Percentiles rank a stretch among this genome's conserved stretches.
phyloP scores from a whole-genome alignment of 2,797 vertebrate species.

The Chelonia mydas region DNA sequence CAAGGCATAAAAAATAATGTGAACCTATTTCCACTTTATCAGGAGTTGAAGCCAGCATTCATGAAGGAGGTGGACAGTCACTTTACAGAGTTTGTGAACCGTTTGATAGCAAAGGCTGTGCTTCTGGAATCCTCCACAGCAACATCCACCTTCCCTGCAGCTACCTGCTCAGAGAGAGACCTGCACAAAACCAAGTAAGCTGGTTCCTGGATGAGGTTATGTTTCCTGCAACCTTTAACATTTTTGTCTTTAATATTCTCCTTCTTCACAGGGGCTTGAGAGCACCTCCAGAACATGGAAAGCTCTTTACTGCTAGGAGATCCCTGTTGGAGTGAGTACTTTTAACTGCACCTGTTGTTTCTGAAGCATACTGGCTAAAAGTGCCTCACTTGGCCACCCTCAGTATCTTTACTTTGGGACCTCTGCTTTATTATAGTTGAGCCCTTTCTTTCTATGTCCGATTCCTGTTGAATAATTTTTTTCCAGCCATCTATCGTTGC shows the following conservation, averaged over 20 bases:
- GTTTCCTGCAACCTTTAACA: conserved; percentile 7
- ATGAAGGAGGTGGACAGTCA: conserved; percentile 92
- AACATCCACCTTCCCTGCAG: conserved; percentile 79
- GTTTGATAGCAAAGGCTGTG: conserved; percentile 89
- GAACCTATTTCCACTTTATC: background rate
- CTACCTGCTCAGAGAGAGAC: conserved; percentile 84
- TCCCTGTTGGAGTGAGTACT: conserved; percentile 95
- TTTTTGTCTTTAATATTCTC: conserved; percentile 21
- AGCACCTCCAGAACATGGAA: conserved; percentile 88
- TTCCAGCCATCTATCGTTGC: background rate
- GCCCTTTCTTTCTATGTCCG: background rate
- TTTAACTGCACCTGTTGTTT: background rate
- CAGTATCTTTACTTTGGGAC: background rate
- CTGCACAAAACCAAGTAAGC: conserved; percentile 85
- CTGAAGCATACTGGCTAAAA: background rate
- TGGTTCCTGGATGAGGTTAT: background rate
- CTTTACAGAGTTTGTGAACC: conserved; percentile 92
- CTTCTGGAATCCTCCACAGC: conserved; percentile 83
- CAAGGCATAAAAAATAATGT: background rate
- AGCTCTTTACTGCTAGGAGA: conserved; percentile 89
- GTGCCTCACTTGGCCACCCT: background rate
- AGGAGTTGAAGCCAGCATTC: conserved; percentile 91
- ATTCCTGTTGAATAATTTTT: background rate
- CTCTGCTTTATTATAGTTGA: background rate
- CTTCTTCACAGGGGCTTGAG: conserved; percentile 79